Base-by-base conservation (phyloP, 2,113 vertebrate species). In the Ginglymostoma cirratum region DNA sequence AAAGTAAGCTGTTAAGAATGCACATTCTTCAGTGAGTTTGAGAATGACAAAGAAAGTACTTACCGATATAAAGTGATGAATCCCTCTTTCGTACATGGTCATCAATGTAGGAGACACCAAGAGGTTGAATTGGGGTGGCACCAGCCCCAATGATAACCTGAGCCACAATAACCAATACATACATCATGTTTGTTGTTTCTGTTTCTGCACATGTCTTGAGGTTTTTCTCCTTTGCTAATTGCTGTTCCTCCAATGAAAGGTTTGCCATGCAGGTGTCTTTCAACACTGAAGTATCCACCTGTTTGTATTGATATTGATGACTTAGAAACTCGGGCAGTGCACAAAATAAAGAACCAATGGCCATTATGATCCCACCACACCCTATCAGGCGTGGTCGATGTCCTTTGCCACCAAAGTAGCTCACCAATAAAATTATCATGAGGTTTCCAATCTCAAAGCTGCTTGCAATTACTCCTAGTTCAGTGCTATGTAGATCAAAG, bases 371-470 rank as follows among this genome's bases (percentile, higher is more conserved):
- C n/a, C 96, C 96, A 48, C 96, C 96, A 67, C 96, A 96, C 3
- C 96, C 96, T 65, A 96, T 96, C 76, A 96, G 76, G 65, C 96
- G 55, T 66, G 96, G 96, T 67, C 96, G 66, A 76, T 96, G 96
- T 83, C 96, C 96, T n/a, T 96, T 96, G n/a, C 96, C 96, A 78
- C 96, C 96, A 80, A 96, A 96, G 45, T 96, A 96, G 96, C 96
- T 96, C 78, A 96, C 96, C 93, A 96, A 45, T n/a, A 96, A 94
- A 80, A 96, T 94, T 89, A 96, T 94, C 92, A 96, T 94, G 92
- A 96, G 96, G 96, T 96, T 96, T 45, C 96, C 96, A 42, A 96
- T 95, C 76, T 96, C 96, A 95, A 96, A 96, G 55, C 96, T 94
- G 45, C 96, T 96, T 65, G 96, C 96, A 67, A 96, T 96, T 69